These are phyloP conservation scores for Microtus oregoni DNA, from an alignment of 2,113 vertebrate genomes.

Conservation along the genomic window DNA sequence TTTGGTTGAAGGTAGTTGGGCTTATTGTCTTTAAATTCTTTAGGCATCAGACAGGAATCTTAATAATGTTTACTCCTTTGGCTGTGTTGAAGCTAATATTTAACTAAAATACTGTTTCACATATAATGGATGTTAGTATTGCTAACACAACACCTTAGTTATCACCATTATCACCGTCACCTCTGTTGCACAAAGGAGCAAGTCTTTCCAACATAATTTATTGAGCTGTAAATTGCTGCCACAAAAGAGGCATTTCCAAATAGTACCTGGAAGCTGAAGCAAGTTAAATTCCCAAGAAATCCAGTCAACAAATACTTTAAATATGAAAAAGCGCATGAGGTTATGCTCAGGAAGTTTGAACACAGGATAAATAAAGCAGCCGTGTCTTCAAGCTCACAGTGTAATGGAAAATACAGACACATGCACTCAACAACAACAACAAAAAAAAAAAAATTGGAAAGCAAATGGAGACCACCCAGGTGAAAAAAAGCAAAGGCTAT, in stretches of 20 bases:
- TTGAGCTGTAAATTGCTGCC: conserved; percentile 12
- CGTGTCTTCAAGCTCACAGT: background rate
- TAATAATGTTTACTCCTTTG: background rate
- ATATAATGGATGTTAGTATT: background rate
- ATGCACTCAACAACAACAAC: background rate
- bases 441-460: background rate
- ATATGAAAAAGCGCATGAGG: background rate
- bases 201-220: conserved; percentile 26
- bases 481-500: background rate
- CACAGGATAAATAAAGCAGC: conserved; percentile 1
- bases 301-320: conserved; percentile 40
- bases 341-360: background rate
- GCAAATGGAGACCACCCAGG: conserved; percentile 54
- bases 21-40: background rate
- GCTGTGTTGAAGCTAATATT: background rate
- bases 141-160: background rate
- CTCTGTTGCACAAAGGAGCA: background rate
- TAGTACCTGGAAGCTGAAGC: conserved; percentile 2
- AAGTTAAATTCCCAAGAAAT: conserved; percentile 20
- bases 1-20: background rate
- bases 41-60: background rate
- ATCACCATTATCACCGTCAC: background rate
- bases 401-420: conserved; percentile 45
- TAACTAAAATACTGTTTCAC: background rate
- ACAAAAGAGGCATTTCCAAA: background rate